Conservation (phyloP, 2,113 vertebrate genomes). For the Phalacrocorax aristotelis region DNA sequence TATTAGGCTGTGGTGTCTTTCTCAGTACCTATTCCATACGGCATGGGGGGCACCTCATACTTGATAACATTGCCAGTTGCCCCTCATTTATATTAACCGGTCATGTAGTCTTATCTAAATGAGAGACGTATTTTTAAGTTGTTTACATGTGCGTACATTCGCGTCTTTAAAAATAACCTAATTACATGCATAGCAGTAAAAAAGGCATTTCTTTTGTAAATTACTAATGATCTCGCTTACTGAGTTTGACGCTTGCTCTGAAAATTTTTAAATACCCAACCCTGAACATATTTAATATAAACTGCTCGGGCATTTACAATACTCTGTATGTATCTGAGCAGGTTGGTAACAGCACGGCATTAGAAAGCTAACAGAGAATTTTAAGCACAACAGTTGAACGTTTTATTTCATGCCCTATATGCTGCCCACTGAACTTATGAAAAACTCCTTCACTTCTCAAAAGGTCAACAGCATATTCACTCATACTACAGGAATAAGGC, state of each 20-base stretch:
- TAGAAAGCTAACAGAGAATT: not conserved
- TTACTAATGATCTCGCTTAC: not conserved
- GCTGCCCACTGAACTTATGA: not conserved
- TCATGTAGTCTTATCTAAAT: not conserved
- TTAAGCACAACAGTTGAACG: not conserved
- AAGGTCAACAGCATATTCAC: not conserved
- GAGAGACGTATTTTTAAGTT: not conserved
- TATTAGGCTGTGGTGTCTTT: not conserved
- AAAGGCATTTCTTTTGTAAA: not conserved
- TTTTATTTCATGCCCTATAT: not conserved
- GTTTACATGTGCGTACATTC: not conserved
- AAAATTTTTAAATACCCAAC: not conserved
- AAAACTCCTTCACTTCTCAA: not conserved
- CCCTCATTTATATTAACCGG: not conserved
- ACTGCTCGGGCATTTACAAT: not conserved
- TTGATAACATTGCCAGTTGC: not conserved
- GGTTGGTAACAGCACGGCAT: not conserved
- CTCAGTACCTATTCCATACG: not conserved
- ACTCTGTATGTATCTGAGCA: not conserved
- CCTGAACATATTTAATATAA: not conserved
- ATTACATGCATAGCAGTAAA: not conserved
- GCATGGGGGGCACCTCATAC: not conserved
- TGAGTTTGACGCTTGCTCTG: not conserved
- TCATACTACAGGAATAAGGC: not conserved
- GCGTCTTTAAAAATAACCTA: not conserved